Evolutionary conservation across 2,888 invertebrate species (phyloP), one percentile per base, ranked within the genome.

Genomic region (Melipona beecheii): DNA sequence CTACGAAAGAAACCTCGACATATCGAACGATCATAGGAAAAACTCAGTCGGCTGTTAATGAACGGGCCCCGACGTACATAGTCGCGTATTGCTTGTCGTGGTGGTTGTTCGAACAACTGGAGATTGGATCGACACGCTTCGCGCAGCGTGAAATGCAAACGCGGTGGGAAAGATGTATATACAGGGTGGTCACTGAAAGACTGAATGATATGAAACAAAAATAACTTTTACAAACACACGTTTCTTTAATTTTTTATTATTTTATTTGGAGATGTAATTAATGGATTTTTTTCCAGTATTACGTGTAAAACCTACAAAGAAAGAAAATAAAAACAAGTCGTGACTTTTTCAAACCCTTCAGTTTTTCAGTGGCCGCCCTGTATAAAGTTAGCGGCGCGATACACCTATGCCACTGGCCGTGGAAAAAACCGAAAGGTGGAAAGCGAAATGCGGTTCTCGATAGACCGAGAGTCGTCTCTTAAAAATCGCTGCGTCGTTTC

Each of bases 101-200:
- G 75, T 80, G 70, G 77, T 75, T 78, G 85, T 89, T 75, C 85
- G 87, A 81, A 78, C 81, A 79, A 86, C 76, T 75, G 76, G 70
- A 85, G 89, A 87, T 89, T 84, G 89, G 89, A 87, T 89, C 88
- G 88, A 88, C 88, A 89, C 81, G 89, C 89, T 88, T 81, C 78
- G 84, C 65, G 49, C 85, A 76, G 77, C 88, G 74, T 88, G 88
- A 88, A 88, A 88, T 83, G 88, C 88, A 87, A 89, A 89, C 81
- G 66, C 77, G 70, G 68, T 73, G 52, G 9, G 9, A 31, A 31
- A 78, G 82, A 74, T 80, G 78, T 65, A 83, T 65, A 83, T 21
- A 5, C 19, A 24, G 60, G 17, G 52, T 24, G 24, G 58, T 4
- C 13, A 15, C 9, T 43, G 43, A 43, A 43, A 43, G 9, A 43